These are phyloP conservation scores for Ormia ochracea DNA, from an alignment of 2,888 invertebrate genomes.

Conservation along the genomic window DNA sequence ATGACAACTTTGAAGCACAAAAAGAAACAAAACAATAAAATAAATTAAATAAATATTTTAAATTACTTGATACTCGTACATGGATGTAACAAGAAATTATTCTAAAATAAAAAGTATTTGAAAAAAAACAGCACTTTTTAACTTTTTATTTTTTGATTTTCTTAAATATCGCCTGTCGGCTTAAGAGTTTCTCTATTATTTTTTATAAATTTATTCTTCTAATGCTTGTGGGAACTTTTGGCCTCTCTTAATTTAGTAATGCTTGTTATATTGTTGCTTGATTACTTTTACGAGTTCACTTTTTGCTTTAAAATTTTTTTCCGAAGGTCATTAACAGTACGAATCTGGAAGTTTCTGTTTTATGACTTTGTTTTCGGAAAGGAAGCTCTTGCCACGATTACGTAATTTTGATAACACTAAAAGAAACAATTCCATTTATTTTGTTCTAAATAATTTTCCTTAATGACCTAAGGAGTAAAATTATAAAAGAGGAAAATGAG, in stretches of 20 bases:
- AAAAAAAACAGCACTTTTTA: too few species aligned
- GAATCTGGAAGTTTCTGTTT: background rate
- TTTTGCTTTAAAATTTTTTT: background rate
- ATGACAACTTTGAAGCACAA: background rate
- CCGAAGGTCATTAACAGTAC: slow-evolving; percentile 38
- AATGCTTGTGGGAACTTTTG: slow-evolving; percentile 3
- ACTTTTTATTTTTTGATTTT: too few species aligned
- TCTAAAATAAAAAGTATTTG: too few species aligned
- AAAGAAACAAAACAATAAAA: background rate
- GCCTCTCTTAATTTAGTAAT: background rate
- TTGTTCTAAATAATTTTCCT: background rate
- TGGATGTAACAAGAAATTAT: too few species aligned
- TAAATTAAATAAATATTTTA: background rate
- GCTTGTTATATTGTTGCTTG: background rate
- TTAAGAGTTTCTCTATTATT: too few species aligned
- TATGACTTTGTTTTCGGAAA: slow-evolving; percentile 15
- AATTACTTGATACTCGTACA: too few species aligned
- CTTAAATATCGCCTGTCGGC: too few species aligned
- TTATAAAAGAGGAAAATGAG: background rate
- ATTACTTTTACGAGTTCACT: background rate
- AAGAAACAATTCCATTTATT: background rate
- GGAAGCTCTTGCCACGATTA: slow-evolving; percentile 27
- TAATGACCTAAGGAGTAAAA: background rate
- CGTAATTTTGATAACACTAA: slow-evolving; percentile 17
- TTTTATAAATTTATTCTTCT: too few species aligned